Evolutionary conservation across 2,888 invertebrate species (phyloP).

Genomic region (Diplolepis rosae): DNA sequence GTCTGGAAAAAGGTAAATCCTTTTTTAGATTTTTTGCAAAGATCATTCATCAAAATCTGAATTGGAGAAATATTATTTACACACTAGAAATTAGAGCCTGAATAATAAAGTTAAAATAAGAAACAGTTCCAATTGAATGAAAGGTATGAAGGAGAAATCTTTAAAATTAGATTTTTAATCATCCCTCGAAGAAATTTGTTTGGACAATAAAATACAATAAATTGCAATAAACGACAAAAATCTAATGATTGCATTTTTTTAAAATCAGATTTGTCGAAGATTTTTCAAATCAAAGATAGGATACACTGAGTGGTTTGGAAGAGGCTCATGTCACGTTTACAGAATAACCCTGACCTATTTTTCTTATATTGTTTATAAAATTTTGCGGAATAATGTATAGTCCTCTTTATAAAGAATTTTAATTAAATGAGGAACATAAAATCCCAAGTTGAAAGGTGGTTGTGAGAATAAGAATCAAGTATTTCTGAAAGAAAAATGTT

Average conservation of each 20-base stretch:
- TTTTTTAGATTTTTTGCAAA: not conserved
- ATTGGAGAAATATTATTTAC: not conserved
- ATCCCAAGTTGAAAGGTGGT: not conserved
- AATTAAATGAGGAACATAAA: not conserved
- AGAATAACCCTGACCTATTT: not conserved
- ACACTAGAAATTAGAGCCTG: no score
- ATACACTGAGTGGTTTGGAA: not conserved
- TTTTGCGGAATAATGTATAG: not conserved
- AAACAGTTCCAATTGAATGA: no score
- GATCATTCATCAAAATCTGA: not conserved
- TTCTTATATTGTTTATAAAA: not conserved
- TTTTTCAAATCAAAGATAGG: not conserved
- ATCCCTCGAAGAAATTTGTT: no score
- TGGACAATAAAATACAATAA: no score
- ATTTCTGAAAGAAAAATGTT: slow-evolving; percentile 35
- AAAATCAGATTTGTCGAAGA: no score
- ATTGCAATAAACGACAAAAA: no score
- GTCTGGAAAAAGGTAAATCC: not conserved
- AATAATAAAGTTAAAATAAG: no score
- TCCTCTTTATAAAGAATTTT: not conserved
- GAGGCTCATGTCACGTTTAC: not conserved
- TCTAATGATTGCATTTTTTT: no score
- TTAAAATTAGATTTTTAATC: no score
- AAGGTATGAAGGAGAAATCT: no score
- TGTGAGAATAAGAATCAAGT: not conserved